Base-by-base conservation (phyloP, 2,888 invertebrate species). In the Agrotis puta region DNA sequence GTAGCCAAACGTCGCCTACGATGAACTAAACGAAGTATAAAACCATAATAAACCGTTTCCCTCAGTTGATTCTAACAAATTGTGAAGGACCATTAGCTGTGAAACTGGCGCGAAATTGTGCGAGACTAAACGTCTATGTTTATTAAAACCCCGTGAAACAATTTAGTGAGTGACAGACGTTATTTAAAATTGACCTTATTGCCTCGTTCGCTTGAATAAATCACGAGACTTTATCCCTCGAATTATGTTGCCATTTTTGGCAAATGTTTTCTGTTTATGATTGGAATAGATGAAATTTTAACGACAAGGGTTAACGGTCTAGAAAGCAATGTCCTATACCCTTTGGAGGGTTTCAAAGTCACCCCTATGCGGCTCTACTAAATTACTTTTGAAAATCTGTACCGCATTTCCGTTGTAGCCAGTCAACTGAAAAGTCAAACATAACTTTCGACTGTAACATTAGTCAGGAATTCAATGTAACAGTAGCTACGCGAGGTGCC, bases 21-120 rank as follows among this genome's bases (percentile, higher is more conserved):
- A 27, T 27, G 11, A 51, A 69, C 56, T 73, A 62, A 69, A 70
- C 58, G 62, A 75, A 27, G 51, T 33, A 53, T 67, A 74, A 70
- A 62, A 62, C 56, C 61, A 51, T 85, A 74, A 83, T 69, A 68
- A 70, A 65, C 54, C 14, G 63, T 69, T 76, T 83, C 70, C 73
- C 67, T 68, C 56, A 63, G 58, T 70, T 70, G 58, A 74, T 56
- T 83, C 67, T 64, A 70, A 73, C 54, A 6, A 79, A 65, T 83
- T 73, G 62, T 45, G 61, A 62, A 68, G 62, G 57, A 33, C 58
- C 48, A 71, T 71, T 59, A 73, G n/a, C 58, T 67, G 64, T 58
- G 47, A 65, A 82, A 73, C 33, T 48, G 62, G 51, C 83, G 83
- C 74, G 62, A 73, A 63, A 74, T 48, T 65, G 53, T 67, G 50